Conservation (phyloP, 30 jellyfish, hydroid and myxozoan species). For the Aurelia aurita complex sp. Pacific region DNA sequence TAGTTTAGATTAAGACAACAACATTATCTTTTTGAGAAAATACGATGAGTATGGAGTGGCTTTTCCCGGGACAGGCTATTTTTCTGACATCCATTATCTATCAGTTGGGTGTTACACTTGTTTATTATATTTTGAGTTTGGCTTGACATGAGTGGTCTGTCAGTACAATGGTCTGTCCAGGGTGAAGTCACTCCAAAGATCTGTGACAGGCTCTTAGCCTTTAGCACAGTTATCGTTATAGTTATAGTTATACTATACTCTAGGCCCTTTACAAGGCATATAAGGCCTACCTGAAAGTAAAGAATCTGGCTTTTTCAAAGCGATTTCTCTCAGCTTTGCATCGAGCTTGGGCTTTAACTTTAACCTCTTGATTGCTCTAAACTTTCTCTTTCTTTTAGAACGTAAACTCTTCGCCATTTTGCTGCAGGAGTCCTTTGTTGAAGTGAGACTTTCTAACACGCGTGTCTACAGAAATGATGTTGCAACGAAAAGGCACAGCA, state of each 20-base stretch:
- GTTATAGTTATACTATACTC: background rate
- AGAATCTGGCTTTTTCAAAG: slow-evolving; percentile 4
- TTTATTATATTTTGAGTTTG: too few relatives aligned
- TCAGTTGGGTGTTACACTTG: too few relatives aligned
- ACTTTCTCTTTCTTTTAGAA: slow-evolving; percentile 48
- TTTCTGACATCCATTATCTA: too few relatives aligned
- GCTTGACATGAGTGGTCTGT: too few relatives aligned
- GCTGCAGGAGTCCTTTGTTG: background rate
- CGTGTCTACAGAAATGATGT: background rate
- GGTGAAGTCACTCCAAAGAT: too few relatives aligned
- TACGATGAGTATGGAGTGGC: too few relatives aligned
- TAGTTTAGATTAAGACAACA: too few relatives aligned
- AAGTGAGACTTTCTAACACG: background rate
- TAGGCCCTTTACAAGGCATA: background rate
- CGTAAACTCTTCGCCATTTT: slow-evolving; percentile 63
- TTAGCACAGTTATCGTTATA: too few relatives aligned
- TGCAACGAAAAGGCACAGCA: background rate
- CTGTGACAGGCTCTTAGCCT: too few relatives aligned
- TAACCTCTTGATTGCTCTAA: slow-evolving; percentile 46
- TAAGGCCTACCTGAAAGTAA: background rate
- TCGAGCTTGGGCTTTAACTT: slow-evolving; percentile 42
- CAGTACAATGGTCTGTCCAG: too few relatives aligned
- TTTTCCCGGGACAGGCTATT: too few relatives aligned
- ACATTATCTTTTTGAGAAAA: too few relatives aligned
- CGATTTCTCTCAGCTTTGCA: slow-evolving; percentile 44